Conservation (phyloP, 2,888 invertebrate species). For the Syrphus vitripennis region DNA sequence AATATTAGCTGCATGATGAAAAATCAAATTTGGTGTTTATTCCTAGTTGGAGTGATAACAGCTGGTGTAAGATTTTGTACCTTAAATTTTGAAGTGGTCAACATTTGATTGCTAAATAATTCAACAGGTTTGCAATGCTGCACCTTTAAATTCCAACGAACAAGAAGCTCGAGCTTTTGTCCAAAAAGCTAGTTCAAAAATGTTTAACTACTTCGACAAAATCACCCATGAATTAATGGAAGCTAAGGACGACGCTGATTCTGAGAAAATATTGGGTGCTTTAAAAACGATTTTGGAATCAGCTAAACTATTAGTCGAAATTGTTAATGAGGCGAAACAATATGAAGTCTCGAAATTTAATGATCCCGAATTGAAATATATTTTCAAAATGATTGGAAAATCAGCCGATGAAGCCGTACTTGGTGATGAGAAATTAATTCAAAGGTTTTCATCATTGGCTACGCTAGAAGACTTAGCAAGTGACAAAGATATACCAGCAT, state of each 20-base stretch:
- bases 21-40: neutral
- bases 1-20: neutral
- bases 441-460: neutral
- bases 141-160: neutral
- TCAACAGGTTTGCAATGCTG: conserved; percentile 9
- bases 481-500: neutral
- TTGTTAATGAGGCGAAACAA: neutral
- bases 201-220: neutral
- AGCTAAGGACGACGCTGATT: neutral
- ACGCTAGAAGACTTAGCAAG: neutral
- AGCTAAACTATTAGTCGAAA: neutral
- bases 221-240: neutral
- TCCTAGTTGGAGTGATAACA: neutral
- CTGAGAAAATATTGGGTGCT: neutral
- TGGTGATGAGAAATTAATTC: neutral
- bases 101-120: neutral
- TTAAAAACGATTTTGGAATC: neutral
- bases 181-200: neutral
- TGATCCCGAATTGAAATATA: neutral
- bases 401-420: neutral
- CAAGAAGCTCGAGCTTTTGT: conserved; percentile 7
- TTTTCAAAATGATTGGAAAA: neutral
- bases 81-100: neutral
- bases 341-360: neutral
- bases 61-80: neutral